Evolutionary conservation across 2,888 invertebrate genomes (phyloP).

Genomic region (Caenorhabditis macrosperma): DNA sequence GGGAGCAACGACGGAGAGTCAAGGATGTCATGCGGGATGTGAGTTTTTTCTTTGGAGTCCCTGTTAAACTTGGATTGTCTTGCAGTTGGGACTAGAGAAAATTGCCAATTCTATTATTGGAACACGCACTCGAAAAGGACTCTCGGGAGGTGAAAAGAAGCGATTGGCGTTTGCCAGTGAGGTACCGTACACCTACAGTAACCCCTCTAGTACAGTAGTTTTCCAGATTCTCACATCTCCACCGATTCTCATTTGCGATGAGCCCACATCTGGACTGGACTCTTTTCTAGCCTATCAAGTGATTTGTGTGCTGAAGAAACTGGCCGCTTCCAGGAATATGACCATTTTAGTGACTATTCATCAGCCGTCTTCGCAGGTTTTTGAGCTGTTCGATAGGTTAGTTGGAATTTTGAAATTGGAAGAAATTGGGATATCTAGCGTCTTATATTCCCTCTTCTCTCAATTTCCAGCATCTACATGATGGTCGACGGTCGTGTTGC

Average conservation of each 20-base stretch:
- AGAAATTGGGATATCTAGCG: background rate
- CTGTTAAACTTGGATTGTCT: background rate
- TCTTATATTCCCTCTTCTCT: too few species aligned
- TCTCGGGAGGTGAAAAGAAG: conserved; percentile 95
- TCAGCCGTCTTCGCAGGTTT: conserved; percentile 93
- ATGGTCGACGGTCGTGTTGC: conserved; percentile 75
- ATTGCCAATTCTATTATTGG: conserved; percentile 88
- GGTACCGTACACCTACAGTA: conserved; percentile 82
- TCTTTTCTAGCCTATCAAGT: conserved; percentile 80
- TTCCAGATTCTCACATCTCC: conserved; percentile 82
- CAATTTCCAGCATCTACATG: conserved; percentile 72
- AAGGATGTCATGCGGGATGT: conserved; percentile 83
- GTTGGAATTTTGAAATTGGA: background rate
- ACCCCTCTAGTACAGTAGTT: background rate
- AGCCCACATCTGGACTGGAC: conserved; percentile 83
- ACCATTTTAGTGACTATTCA: conserved; percentile 94
- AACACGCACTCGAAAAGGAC: conserved; percentile 86
- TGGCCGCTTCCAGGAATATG: conserved; percentile 85
- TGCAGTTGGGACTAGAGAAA: conserved; percentile 83
- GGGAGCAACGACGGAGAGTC: conserved; percentile 85
- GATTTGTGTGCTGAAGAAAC: conserved; percentile 79
- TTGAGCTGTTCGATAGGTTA: conserved; percentile 89
- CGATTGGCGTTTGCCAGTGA: conserved; percentile 93
- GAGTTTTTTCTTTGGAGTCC: background rate
- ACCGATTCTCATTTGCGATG: conserved; percentile 83